A percentile compares a stretch with the other conserved stretches of the same genome.
Evolutionary conservation across 2,888 invertebrate genomes (phyloP).

Genomic region (Parthenolecanium corni): DNA sequence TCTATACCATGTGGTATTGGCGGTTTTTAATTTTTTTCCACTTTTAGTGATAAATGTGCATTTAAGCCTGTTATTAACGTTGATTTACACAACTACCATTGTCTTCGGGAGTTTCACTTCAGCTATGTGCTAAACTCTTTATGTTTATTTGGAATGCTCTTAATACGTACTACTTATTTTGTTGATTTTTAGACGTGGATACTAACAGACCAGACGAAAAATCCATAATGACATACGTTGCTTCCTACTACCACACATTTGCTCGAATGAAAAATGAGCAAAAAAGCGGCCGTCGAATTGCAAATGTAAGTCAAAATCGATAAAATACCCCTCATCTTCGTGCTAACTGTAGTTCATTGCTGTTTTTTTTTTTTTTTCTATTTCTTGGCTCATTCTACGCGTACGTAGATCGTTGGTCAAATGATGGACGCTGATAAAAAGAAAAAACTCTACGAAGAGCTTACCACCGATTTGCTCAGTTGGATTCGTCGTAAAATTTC

Average conservation of each 20-base stretch:
- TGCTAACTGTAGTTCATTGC: neutral
- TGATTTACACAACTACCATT: too few species aligned
- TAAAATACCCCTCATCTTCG: neutral
- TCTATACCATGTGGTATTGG: too few species aligned
- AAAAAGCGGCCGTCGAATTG: conserved; percentile 93
- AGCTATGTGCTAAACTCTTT: too few species aligned
- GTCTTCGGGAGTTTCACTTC: too few species aligned
- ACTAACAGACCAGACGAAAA: conserved; percentile 91
- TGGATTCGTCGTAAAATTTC: conserved; percentile 84
- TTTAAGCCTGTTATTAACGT: too few species aligned
- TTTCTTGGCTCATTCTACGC: too few species aligned
- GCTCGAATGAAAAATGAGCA: conserved; percentile 98
- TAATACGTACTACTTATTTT: too few species aligned
- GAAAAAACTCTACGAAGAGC: conserved; percentile 74
- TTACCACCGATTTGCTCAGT: conserved; percentile 73
- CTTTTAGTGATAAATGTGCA: too few species aligned
- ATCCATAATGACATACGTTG: conserved; percentile 97
- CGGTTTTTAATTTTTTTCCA: too few species aligned
- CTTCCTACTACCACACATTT: conserved; percentile 98
- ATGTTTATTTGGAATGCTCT: too few species aligned
- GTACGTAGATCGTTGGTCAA: conserved; percentile 85
- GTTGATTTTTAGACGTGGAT: conserved; percentile 76
- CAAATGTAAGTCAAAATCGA: conserved; percentile 60
- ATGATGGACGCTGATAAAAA: conserved; percentile 90
- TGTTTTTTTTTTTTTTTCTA: neutral